Conservation (phyloP, 2,797 vertebrate genomes). For the Danio kyathit region DNA sequence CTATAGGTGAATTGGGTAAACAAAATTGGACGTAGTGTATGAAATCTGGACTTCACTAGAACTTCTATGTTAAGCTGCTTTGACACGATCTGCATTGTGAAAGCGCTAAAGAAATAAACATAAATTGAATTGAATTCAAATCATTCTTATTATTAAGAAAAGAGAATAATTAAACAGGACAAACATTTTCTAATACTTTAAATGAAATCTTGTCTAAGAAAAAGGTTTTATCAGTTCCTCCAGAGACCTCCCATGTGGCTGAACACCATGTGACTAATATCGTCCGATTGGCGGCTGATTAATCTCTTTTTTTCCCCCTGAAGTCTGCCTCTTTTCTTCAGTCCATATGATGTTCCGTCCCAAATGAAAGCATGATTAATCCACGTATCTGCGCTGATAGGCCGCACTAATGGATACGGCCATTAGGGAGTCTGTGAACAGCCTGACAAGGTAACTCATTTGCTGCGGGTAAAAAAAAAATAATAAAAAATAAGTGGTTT, state of each 20-base stretch:
- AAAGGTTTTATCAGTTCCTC: too few relatives aligned
- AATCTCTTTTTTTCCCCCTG: slow-evolving; percentile 42
- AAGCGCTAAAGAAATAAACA: too few relatives aligned
- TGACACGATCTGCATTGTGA: too few relatives aligned
- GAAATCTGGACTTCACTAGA: too few relatives aligned
- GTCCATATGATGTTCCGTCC: slow-evolving; percentile 47
- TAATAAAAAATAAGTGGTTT: slow-evolving; percentile 42
- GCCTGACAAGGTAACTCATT: slow-evolving; percentile 63
- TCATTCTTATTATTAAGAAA: too few relatives aligned
- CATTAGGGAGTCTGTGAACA: slow-evolving; percentile 60
- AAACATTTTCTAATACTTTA: too few relatives aligned
- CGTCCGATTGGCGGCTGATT: slow-evolving; percentile 35
- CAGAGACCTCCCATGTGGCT: not conserved
- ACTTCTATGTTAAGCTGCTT: too few relatives aligned
- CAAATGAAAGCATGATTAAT: slow-evolving; percentile 61
- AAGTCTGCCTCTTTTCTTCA: slow-evolving; percentile 48
- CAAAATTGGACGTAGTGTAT: too few relatives aligned
- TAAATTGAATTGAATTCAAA: too few relatives aligned
- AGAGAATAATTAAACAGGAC: too few relatives aligned
- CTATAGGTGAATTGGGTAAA: too few relatives aligned
- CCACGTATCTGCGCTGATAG: slow-evolving; percentile 57
- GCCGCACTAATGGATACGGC: slow-evolving; percentile 60
- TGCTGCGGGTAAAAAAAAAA: slow-evolving; percentile 34
- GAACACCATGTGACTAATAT: not conserved
- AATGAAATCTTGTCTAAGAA: too few relatives aligned